Evolutionary conservation across 2,888 invertebrate genomes (phyloP).

Genomic region (Drosophila quinaria): DNA sequence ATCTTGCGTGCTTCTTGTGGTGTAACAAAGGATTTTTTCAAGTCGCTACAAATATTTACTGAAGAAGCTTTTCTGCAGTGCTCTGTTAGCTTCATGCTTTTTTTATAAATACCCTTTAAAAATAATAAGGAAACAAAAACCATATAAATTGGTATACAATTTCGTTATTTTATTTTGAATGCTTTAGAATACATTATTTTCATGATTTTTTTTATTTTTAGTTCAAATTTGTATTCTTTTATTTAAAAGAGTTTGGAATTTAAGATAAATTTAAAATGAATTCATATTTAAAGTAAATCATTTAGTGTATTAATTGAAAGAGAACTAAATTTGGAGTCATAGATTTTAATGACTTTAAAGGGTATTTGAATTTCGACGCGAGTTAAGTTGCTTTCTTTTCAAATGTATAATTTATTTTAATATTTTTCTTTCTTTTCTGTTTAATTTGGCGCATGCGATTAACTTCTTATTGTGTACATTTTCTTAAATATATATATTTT

Average conservation of each 20-base stretch:
- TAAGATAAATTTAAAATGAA: too few species aligned
- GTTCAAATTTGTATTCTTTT: too few species aligned
- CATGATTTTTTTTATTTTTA: too few species aligned
- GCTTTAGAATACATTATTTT: background rate
- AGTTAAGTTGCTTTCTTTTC: background rate
- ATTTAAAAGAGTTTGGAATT: too few species aligned
- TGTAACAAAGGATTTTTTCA: constrained; percentile 32
- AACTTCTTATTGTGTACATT: constrained; percentile 33
- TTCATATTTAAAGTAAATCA: too few species aligned
- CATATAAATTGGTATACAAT: too few species aligned
- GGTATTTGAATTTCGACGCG: constrained; percentile 5
- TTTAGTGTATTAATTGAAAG: background rate
- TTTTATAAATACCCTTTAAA: constrained; percentile 22
- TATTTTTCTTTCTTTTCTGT: constrained; percentile 53
- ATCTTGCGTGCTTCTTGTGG: constrained; percentile 24
- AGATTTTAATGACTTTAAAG: too few species aligned
- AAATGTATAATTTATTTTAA: constrained; percentile 17
- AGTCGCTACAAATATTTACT: constrained; percentile 68
- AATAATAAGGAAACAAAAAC: background rate
- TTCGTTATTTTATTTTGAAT: too few species aligned
- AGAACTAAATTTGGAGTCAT: background rate
- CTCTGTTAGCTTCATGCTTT: constrained; percentile 38
- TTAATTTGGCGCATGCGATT: constrained; percentile 75
- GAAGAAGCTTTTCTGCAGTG: constrained; percentile 52
- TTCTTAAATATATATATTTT: constrained; percentile 7